Base-by-base conservation (phyloP, 1,140 invertebrate genomes). In the Lasioglossum albipes region DNA sequence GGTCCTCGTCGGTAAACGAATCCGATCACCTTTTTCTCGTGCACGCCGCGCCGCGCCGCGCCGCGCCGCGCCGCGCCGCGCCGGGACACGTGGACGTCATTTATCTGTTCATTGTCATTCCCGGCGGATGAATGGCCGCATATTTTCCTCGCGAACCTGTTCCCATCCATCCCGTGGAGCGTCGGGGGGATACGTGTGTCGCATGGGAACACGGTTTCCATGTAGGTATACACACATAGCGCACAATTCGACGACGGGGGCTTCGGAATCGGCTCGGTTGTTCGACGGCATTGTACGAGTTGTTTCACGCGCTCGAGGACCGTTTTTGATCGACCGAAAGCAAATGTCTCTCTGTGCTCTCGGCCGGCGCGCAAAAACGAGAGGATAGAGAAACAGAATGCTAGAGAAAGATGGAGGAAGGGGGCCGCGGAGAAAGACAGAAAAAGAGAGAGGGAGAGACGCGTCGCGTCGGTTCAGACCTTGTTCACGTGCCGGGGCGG, bases 21-120 rank as follows among this genome's bases (percentile, higher is more conserved):
- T 73, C 64, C 62, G 61, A 74, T 79, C 65, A 22, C 18, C 31
- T 41, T 12, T 59, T 22, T 49, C n/a, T 68, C 27, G 45, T 18
- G 12, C 10, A 12, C 10, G 20, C 12, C 9, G 45, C 45, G 45
- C 18, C 9, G 18, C 5, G 20, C 12, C 7, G 22, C 10, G 20
- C 12, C 9, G 45, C 45, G 45, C 18, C 9, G 18, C 10, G 20
- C 12, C 9, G 45, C 45, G 45, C 18, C 9, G 18, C 5, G 20
- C 12, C 7, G 22, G 45, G 6, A 59, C 70, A 36, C 77, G 62
- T 65, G 77, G 18, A n/a, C n/a, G 49, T 31, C 27, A 22, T 73
- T 22, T 42, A 66, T 66, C 36, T 61, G 77, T 66, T 66, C 62
- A 66, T 79, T 74, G 77, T 66, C 77, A 59, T 74, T 79, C 71